Evolutionary conservation across 2,888 invertebrate genomes (phyloP), one percentile per base, ranked within the genome.

Genomic region (Caenorhabditis parvicauda): DNA sequence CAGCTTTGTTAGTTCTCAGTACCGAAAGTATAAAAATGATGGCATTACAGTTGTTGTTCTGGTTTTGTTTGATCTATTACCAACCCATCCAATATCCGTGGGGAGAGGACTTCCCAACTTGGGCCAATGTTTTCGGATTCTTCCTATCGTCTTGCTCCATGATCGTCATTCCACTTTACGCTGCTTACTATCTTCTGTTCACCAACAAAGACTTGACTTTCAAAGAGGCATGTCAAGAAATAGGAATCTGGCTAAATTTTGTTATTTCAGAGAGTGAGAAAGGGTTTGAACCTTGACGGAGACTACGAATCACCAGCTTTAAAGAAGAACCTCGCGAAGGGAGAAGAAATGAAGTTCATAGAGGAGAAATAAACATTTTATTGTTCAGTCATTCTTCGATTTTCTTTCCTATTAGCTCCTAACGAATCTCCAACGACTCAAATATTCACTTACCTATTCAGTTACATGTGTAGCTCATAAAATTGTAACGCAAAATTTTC

Each of bases 91-190:
- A 83, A 19, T 82, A 88, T 27, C 88, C 88, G 0, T 86, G 87
- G 72, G 77, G 79, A 38, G 89, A 89, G 82, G 82, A 84, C 52
- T 91, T 90, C 83, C 90, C 91, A 0, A 14, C 51, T 1, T 70
- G 70, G 70, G 67, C 70, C 9, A 70, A 70, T 37, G 55, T 52
- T 1, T 63, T 70, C 42, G 67, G 70, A 48, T 64, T 54, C 55
- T 82, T 87, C 24, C 86, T 92, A 76, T 91, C 91, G 0, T 88
- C 87, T 47, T 90, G 90, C 43, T 91, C 92, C 24, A 88, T 91
- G 61, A 84, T 90, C 59, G 90, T 90, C 81, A 91, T 92, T 68
- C 92, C 92, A 1, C 81, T 87, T 67, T 91, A 91, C 83, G 89
- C 90, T 72, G 74, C 90, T 54, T 91, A 91, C 84, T 87, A 87